phyloP scores from a whole-genome alignment of 1,140 invertebrate species.

The Scaptomyza pallida region DNA sequence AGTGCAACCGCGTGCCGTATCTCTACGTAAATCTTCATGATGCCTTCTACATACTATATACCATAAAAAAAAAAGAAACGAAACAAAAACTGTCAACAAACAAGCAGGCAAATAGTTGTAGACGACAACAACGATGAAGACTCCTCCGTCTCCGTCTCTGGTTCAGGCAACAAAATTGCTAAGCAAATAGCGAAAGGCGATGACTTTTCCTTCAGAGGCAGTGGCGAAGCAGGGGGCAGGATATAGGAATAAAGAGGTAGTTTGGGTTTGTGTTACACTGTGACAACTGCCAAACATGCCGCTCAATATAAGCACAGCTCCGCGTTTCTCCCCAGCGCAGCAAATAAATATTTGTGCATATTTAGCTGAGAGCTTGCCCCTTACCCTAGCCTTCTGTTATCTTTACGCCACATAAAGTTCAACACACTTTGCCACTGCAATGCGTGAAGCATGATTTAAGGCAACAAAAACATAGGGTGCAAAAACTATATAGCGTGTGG shows the following conservation, averaged over 20 bases:
- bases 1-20: constrained; percentile 61
- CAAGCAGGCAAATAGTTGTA: constrained; percentile 35
- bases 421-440: constrained; percentile 70
- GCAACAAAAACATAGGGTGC: constrained; percentile 19
- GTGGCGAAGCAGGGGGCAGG: not conserved
- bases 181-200: constrained; percentile 60
- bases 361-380: constrained; percentile 54
- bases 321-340: constrained; percentile 5
- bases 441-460: constrained; percentile 69
- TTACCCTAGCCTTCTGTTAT: constrained; percentile 2
- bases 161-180: constrained; percentile 59
- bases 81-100: constrained; percentile 54
- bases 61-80: not conserved
- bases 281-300: constrained; percentile 70
- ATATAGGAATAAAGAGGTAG: not conserved
- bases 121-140: not conserved
- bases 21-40: constrained; percentile 50
- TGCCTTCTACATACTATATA: constrained; percentile 42
- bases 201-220: constrained; percentile 36
- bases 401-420: constrained; percentile 60
- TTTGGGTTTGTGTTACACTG: constrained; percentile 53
- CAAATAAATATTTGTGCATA: constrained; percentile 81
- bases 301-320: constrained; percentile 14
- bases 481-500: constrained; percentile 12
- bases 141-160: constrained; percentile 6